Evolutionary conservation across 2,888 invertebrate genomes (phyloP).

Genomic region (Machimus rusticus): DNA sequence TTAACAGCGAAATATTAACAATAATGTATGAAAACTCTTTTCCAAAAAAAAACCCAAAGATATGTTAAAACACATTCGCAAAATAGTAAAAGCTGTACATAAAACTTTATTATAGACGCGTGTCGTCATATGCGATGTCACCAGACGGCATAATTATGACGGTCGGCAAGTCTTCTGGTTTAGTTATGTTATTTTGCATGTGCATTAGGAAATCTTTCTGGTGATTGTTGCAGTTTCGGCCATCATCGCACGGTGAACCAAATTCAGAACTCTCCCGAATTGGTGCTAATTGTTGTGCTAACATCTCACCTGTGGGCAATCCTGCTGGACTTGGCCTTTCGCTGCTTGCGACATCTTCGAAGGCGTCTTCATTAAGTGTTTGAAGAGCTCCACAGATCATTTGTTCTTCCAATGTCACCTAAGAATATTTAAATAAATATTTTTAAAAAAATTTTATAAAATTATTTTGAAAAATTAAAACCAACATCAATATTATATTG

Average conservation of each 20-base stretch:
- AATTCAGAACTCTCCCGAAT: slow-evolving; percentile 63
- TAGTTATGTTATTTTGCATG: slow-evolving; percentile 50
- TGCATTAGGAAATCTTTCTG: slow-evolving; percentile 50
- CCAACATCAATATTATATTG: background rate
- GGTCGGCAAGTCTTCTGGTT: slow-evolving; percentile 52
- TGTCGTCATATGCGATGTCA: slow-evolving; percentile 57
- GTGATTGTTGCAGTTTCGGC: slow-evolving; percentile 50
- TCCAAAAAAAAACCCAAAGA: background rate
- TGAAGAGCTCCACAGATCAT: slow-evolving; percentile 94
- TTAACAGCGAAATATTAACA: slow-evolving; percentile 3
- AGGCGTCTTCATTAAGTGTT: slow-evolving; percentile 90
- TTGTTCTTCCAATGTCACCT: slow-evolving; percentile 94
- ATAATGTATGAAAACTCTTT: background rate
- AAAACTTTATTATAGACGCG: slow-evolving; percentile 56
- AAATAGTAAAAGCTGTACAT: slow-evolving; percentile 14
- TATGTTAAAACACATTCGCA: slow-evolving; percentile 27
- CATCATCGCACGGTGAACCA: slow-evolving; percentile 62
- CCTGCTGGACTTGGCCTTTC: slow-evolving; percentile 68
- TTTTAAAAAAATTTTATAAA: background rate
- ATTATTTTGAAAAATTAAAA: background rate
- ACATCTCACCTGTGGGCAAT: slow-evolving; percentile 65
- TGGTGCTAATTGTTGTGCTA: slow-evolving; percentile 64
- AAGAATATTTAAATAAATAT: slow-evolving; percentile 50
- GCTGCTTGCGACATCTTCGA: slow-evolving; percentile 87
- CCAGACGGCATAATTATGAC: slow-evolving; percentile 60